Evolutionary conservation across 2,888 invertebrate species (phyloP).

Genomic region (Ditula angustiorana): DNA sequence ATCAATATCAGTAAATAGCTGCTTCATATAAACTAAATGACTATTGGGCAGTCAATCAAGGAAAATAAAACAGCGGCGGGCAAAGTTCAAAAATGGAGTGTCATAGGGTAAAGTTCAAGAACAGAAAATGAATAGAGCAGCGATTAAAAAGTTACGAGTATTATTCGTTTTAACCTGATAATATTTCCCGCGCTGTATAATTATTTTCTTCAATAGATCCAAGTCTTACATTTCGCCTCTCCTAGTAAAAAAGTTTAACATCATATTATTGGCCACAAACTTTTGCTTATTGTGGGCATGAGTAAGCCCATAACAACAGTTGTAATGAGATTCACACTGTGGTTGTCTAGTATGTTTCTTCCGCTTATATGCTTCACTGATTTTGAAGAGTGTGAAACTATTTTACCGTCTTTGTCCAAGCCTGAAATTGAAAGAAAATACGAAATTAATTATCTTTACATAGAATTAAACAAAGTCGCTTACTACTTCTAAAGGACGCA

Average conservation of each 20-base stretch:
- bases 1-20: background rate
- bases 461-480: too few species aligned
- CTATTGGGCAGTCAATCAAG: background rate
- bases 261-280: constrained; percentile 64
- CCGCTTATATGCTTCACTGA: constrained; percentile 92
- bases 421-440: constrained; percentile 78
- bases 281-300: constrained; percentile 86
- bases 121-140: background rate
- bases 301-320: constrained; percentile 90
- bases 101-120: background rate
- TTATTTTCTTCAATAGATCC: background rate
- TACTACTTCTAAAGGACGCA: too few species aligned
- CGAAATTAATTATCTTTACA: background rate
- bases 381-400: constrained; percentile 90
- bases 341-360: constrained; percentile 91
- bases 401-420: constrained; percentile 87
- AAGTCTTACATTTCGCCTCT: background rate
- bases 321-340: constrained; percentile 94
- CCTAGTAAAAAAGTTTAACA: background rate
- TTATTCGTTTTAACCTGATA: too few species aligned
- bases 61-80: background rate
- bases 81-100: too few species aligned
- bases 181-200: too few species aligned
- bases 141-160: background rate
- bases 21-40: background rate